Percentiles rank a stretch among this genome's conserved stretches.
phyloP scores from a whole-genome alignment of 1,140 invertebrate species.

The Scylla paramamosain region DNA sequence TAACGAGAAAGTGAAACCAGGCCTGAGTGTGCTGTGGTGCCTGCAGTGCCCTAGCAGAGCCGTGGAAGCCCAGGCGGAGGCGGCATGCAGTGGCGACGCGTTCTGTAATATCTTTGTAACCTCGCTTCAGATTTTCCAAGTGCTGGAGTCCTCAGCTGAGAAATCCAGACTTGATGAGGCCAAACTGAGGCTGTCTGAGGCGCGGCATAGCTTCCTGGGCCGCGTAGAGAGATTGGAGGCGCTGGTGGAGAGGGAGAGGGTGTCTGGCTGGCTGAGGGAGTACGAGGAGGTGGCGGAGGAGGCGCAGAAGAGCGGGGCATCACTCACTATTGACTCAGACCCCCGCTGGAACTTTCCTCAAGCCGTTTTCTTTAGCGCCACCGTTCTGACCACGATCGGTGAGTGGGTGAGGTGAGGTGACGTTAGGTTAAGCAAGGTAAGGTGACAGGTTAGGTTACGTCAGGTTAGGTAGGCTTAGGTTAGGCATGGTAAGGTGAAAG shows the following conservation, averaged over 20 bases:
- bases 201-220: neutral
- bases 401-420: too few species aligned
- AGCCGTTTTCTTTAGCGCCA: conserved; percentile 50
- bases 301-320: neutral
- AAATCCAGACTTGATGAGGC: neutral
- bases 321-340: neutral
- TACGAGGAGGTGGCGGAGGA: conserved; percentile 47
- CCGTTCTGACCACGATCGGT: conserved; percentile 55
- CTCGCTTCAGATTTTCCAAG: conserved; percentile 27
- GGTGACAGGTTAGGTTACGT: too few species aligned
- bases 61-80: neutral
- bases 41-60: neutral
- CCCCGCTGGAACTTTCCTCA: conserved; percentile 33
- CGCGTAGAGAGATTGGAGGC: neutral
- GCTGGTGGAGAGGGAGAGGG: neutral
- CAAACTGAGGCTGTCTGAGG: neutral
- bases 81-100: too few species aligned
- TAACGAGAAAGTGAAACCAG: neutral
- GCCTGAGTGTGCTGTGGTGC: neutral
- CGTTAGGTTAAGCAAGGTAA: too few species aligned
- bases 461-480: too few species aligned
- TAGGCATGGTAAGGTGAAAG: too few species aligned
- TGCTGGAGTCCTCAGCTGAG: conserved; percentile 12
- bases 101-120: neutral
- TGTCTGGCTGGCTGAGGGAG: neutral